Conservation (phyloP, 2,888 invertebrate genomes). For the Athripsodes cinereus region DNA sequence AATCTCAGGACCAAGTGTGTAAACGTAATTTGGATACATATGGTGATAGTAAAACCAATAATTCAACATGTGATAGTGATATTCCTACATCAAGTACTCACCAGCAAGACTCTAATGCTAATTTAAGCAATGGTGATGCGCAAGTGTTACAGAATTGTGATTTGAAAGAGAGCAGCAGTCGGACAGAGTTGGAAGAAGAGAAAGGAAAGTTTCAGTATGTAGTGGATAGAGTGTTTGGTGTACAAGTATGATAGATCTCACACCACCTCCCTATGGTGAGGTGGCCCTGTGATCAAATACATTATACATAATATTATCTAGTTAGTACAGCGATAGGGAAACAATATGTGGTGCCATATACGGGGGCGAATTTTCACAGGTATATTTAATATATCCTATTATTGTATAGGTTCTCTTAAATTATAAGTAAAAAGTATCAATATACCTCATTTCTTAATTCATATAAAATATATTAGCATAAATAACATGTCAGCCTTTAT, state of each 20-base stretch:
- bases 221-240: slow-evolving; percentile 76
- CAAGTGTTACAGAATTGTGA: background rate
- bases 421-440: too few species aligned
- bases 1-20: slow-evolving; percentile 17
- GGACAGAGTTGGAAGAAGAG: slow-evolving; percentile 30
- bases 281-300: background rate
- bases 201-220: slow-evolving; percentile 71
- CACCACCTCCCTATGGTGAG: background rate
- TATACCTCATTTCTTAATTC: too few species aligned
- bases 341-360: background rate
- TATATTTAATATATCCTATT: too few species aligned
- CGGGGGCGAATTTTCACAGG: too few species aligned
- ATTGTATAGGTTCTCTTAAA: too few species aligned
- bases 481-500: too few species aligned
- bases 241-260: slow-evolving; percentile 64
- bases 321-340: background rate
- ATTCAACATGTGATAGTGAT: background rate
- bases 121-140: slow-evolving; percentile 7
- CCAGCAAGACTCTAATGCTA: background rate
- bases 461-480: too few species aligned
- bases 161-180: background rate
- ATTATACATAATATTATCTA: background rate
- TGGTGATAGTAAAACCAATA: background rate
- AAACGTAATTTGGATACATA: too few species aligned
- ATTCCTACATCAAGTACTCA: background rate